Evolutionary conservation across 53 echinoderm and acorn worm species (phyloP), one percentile per base, ranked within the genome.

Genomic region (Henricia sp.): DNA sequence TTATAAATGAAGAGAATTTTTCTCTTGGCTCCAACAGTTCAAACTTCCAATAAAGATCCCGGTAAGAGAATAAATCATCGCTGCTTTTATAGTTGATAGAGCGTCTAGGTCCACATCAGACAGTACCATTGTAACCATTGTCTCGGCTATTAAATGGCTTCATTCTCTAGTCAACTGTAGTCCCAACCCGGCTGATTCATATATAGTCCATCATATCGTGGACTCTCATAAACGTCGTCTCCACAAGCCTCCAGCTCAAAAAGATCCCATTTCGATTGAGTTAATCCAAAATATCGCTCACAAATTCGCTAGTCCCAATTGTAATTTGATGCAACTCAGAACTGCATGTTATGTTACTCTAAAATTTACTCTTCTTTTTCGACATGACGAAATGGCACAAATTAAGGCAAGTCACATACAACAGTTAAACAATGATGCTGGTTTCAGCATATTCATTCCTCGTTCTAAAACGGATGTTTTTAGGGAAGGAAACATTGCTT

Each of bases 401-500:
- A 10, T 70, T 4, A 70, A 70, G 29, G 70, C 70, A 9, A 46
- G 71, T 71, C 71, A 50, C 32, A 71, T 71, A 20, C 56, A 23
- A 56, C 24, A 25, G 20, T 27, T 27, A n/a, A n/a, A n/a, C 8
- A 23, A 56, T 20, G 56, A 23, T 9, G 3, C 20, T 2, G 72
- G 72, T 33, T 34, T 72, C 3, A 33, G 32, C 6, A 52, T 72
- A 0, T 72, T 52, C 30, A 52, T 72, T 32, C 72, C 36, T n/a
- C 30, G 37, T 33, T 72, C 72, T 2, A 51, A 72, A 51, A 72
- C 72, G 1, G 72, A 72, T 20, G 35, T 52, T 30, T 72, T 72
- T 50, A 72, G 72, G 20, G 72, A 72, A 10, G 72, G 72, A 24
- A 70, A n/a, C 27, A 70, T 16, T 2, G 50, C 46, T 50, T 70